Evolutionary conservation across 2,113 vertebrate species (phyloP).

Genomic region (Dasyurus viverrinus): DNA sequence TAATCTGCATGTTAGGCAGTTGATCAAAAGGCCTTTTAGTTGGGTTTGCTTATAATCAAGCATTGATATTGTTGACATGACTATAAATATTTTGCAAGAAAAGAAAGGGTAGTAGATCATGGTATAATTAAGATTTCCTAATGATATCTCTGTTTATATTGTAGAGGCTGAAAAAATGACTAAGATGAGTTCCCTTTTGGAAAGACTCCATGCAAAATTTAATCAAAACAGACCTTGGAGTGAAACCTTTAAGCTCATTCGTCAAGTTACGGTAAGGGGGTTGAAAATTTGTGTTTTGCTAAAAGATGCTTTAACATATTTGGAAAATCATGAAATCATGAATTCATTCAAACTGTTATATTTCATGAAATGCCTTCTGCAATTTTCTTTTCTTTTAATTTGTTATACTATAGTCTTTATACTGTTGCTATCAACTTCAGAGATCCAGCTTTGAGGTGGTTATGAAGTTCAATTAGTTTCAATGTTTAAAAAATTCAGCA

Average conservation of each 20-base stretch:
- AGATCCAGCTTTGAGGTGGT: neutral
- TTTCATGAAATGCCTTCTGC: neutral
- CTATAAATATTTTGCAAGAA: constrained; percentile 37
- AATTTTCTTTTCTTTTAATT: constrained; percentile 41
- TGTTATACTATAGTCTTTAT: neutral
- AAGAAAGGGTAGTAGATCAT: constrained; percentile 42
- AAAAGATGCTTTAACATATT: constrained; percentile 50
- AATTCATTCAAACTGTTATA: constrained; percentile 16
- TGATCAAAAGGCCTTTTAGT: neutral
- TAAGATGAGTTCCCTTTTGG: constrained; percentile 93
- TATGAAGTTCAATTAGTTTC: neutral
- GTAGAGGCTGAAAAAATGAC: constrained; percentile 85
- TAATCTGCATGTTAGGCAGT: neutral
- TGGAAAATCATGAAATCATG: neutral
- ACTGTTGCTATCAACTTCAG: neutral
- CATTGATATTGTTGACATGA: neutral
- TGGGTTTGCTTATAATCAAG: neutral
- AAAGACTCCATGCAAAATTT: constrained; percentile 95
- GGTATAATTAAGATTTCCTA: constrained; percentile 43
- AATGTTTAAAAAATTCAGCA: neutral
- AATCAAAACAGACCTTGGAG: constrained; percentile 95
- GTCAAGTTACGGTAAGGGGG: constrained; percentile 95
- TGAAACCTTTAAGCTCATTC: constrained; percentile 96
- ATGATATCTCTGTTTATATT: constrained; percentile 59
- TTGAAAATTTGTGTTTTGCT: constrained; percentile 23